These are phyloP conservation scores for Drosophila helvetica DNA, from an alignment of 2,888 invertebrate species.

Conservation along the genomic window DNA sequence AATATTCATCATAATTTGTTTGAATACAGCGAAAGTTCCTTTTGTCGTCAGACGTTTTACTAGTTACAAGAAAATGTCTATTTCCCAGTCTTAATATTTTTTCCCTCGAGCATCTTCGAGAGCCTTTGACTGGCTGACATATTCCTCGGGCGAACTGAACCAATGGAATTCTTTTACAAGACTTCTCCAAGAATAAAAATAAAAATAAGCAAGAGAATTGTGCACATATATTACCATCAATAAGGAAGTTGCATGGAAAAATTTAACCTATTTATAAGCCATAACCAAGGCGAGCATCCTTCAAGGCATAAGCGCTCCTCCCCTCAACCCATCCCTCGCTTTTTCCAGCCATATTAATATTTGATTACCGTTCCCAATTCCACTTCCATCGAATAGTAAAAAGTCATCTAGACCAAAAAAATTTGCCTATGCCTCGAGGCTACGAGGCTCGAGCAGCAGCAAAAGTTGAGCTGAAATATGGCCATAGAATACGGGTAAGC, in stretches of 20 bases:
- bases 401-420: conserved; percentile 13
- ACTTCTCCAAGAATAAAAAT: too few species aligned
- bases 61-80: too few species aligned
- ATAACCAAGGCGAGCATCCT: not conserved
- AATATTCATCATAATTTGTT: too few species aligned
- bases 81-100: too few species aligned
- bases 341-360: conserved; percentile 27
- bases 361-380: conserved; percentile 33
- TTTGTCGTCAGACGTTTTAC: too few species aligned
- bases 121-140: not conserved
- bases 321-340: too few species aligned
- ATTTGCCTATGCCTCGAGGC: conserved; percentile 25
- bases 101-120: too few species aligned
- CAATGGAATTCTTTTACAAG: too few species aligned
- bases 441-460: not conserved
- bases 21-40: too few species aligned
- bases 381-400: conserved; percentile 20
- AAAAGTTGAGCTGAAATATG: conserved; percentile 34
- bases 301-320: conserved; percentile 1
- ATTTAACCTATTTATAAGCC: not conserved
- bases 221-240: not conserved
- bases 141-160: too few species aligned
- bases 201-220: not conserved
- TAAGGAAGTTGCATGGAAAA: not conserved
- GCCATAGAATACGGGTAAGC: conserved; percentile 18